A percentile compares a stretch with the other conserved stretches of the same genome.
Evolutionary conservation across 2,888 invertebrate genomes (phyloP).

Genomic region (Chymomyza caudatula): DNA sequence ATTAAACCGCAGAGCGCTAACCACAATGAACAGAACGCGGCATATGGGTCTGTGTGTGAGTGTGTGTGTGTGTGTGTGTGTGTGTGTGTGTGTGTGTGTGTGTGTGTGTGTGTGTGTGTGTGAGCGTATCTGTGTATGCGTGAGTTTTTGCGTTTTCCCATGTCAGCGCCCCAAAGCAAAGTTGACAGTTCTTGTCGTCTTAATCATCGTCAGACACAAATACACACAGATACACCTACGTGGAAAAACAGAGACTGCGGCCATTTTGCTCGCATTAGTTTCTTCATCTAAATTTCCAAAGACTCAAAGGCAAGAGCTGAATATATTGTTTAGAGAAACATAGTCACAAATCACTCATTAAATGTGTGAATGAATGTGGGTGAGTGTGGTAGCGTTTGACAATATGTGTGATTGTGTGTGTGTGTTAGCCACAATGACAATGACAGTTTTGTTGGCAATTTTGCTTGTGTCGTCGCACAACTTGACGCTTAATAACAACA

Average conservation of each 20-base stretch:
- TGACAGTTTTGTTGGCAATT: conserved; percentile 25
- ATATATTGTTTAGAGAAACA: conserved; percentile 57
- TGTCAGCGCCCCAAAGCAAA: conserved; percentile 54
- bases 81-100: neutral
- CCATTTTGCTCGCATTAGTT: conserved; percentile 16
- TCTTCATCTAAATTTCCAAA: conserved; percentile 58
- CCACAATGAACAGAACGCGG: conserved; percentile 34
- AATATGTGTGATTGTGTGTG: conserved; percentile 34
- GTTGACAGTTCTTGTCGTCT: conserved; percentile 70
- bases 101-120: conserved; percentile 14
- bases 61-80: conserved; percentile 29
- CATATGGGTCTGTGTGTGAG: conserved; percentile 40
- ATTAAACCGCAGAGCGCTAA: conserved; percentile 59
- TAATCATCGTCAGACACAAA: conserved; percentile 61
- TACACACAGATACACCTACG: neutral
- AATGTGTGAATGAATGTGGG: neutral
- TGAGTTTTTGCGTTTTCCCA: conserved; percentile 35
- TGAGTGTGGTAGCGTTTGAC: neutral
- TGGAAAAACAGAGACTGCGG: neutral
- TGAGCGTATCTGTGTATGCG: neutral
- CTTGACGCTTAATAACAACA: conserved; percentile 61
- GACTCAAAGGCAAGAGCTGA: conserved; percentile 5
- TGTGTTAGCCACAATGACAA: neutral
- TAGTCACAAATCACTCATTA: conserved; percentile 47
- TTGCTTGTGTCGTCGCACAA: conserved; percentile 19